A percentile compares a stretch with the other conserved stretches of the same genome.
Evolutionary conservation across 2,888 invertebrate species (phyloP).

Genomic region (Acronicta aceris): DNA sequence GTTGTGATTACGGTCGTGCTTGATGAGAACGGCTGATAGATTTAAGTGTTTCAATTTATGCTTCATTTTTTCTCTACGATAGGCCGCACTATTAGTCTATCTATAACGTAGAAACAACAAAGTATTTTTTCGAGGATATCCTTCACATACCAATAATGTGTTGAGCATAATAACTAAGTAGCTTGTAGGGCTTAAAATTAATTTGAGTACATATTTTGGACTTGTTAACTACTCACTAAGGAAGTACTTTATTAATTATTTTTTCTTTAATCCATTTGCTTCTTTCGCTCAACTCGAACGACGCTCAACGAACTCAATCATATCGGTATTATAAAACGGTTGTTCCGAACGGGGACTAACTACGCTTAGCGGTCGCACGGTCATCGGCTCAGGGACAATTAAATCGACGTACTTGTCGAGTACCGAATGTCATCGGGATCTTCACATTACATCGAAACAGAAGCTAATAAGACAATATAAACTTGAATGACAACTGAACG

Average conservation of each 20-base stretch:
- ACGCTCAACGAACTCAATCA: slow-evolving; percentile 42
- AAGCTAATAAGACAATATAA: not conserved
- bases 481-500: no score
- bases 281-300: not conserved
- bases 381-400: slow-evolving; percentile 83
- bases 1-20: slow-evolving; percentile 47
- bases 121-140: not conserved
- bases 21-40: slow-evolving; percentile 45
- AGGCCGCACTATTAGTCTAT: not conserved
- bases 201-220: no score
- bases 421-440: slow-evolving; percentile 57
- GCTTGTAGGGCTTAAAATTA: not conserved
- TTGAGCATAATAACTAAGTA: not conserved
- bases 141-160: not conserved
- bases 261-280: not conserved
- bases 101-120: not conserved
- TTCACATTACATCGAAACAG: slow-evolving; percentile 40
- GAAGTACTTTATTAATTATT: not conserved
- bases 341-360: slow-evolving; percentile 57
- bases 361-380: slow-evolving; percentile 76
- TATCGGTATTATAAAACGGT: slow-evolving; percentile 48
- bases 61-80: slow-evolving; percentile 22
- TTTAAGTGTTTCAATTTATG: slow-evolving; percentile 35
- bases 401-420: slow-evolving; percentile 74
- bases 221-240: not conserved